Base-by-base conservation (phyloP, 2,888 invertebrate genomes). In the Drosophila anomelani region DNA sequence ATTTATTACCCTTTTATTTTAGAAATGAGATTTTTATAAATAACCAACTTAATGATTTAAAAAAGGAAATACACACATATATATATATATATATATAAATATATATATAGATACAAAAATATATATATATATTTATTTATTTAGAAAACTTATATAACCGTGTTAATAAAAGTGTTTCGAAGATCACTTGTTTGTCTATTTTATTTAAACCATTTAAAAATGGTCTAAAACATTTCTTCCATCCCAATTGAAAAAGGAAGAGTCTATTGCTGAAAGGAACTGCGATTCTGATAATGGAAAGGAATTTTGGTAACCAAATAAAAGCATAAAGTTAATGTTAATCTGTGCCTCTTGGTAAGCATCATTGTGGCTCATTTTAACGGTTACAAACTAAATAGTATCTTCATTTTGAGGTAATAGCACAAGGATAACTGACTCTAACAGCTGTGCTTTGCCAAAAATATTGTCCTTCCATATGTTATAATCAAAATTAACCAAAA, bases 161-260 rank as follows among this genome's bases (percentile, higher is more conserved):
- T 51, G 51, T 51, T 51, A 51, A 51, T 51, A 51, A 51, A 51
- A 51, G 51, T 51, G 51, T 51, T 51, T 51, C 51, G 51, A 51
- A 51, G 51, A 51, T 51, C 51, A 34, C 32, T 32, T 15, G 34
- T 15, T 20, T 51, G 51, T 20, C 13, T 34, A 2, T 34, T 51
- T 51, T 51, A 51, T 51, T 51, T 51, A 0, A 15, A 15, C 32
- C 1, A 2, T 29, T 17, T 17, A 3, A 10, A 47, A 26, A 26
- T 46, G 26, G n/a, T 23, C 2, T 26, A 15, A 43, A 7, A 0
- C 15, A 38, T n/a, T n/a, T n/a, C 7, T 15, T 36, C 15, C 38
- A 38, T 38, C 7, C 12, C 12, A 7, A 23, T 7, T 23, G 0
- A 44, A 44, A 23, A 23, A 23, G 23, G 23, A 23, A 23, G 4